Evolutionary conservation across 2,113 vertebrate genomes (phyloP).

Genomic region (Falcunculus frontatus): DNA sequence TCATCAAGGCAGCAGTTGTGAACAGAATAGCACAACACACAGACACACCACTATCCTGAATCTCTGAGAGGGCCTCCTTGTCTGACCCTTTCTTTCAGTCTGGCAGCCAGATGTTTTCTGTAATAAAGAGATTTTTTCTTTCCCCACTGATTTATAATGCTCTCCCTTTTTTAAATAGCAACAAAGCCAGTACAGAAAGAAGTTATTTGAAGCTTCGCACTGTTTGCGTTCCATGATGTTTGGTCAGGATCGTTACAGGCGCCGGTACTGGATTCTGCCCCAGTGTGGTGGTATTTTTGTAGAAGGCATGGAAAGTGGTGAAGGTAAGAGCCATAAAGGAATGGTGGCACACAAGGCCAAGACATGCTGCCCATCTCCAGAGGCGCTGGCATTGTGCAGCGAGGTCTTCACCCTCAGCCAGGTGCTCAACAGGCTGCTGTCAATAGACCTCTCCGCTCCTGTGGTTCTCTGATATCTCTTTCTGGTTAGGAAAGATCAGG

Average conservation of each 20-base stretch:
- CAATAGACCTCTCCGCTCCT: fast-evolving
- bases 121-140: fast-evolving
- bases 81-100: not conserved
- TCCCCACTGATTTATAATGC: not conserved
- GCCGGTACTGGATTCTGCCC: conserved; percentile 92
- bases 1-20: not conserved
- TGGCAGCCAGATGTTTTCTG: not conserved
- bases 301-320: conserved; percentile 88
- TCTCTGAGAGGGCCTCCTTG: not conserved
- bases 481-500: not conserved
- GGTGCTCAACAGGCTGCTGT: not conserved
- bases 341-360: not conserved
- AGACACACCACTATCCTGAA: fast-evolving
- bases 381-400: not conserved
- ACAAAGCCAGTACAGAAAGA: conserved; percentile 89
- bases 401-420: not conserved
- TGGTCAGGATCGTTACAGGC: conserved; percentile 91
- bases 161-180: conserved; percentile 74
- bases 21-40: not conserved
- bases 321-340: conserved; percentile 73
- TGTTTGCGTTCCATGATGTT: conserved; percentile 89
- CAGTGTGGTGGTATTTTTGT: conserved; percentile 91
- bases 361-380: not conserved
- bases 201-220: conserved; percentile 89
- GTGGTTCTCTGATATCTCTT: not conserved